Evolutionary conservation across 2,113 vertebrate species (phyloP).

Genomic region (Vimba vimba): DNA sequence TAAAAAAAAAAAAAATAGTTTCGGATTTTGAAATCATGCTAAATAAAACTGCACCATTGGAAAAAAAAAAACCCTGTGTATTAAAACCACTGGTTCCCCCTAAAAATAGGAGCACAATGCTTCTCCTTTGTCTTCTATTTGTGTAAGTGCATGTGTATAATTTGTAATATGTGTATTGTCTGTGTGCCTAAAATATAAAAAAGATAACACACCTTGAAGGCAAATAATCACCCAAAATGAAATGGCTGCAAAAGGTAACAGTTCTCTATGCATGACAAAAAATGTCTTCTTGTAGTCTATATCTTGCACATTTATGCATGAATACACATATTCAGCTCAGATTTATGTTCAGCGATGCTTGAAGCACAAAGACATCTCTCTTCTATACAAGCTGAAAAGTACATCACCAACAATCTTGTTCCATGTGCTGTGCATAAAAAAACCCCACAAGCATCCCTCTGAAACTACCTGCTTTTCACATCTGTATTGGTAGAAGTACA

Average conservation of each 20-base stretch:
- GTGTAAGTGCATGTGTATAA: neutral
- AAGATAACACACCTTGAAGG: neutral
- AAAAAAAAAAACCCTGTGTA: neutral
- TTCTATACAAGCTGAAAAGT: neutral
- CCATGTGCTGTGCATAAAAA: neutral
- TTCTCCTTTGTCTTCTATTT: neutral
- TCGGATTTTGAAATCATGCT: neutral
- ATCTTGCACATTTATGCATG: neutral
- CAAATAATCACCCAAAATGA: neutral
- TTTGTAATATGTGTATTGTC: too few species aligned
- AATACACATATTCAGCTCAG: neutral
- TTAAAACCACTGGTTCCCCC: neutral
- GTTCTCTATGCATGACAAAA: neutral
- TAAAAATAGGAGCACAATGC: neutral
- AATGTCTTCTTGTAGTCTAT: neutral
- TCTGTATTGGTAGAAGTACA: neutral
- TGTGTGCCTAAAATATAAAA: neutral
- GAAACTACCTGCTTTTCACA: neutral
- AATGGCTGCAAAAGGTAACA: neutral
- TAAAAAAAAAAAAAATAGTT: neutral
- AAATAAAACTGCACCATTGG: neutral
- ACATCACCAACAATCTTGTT: neutral
- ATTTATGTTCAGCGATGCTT: conserved; percentile 28
- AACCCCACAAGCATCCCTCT: neutral
- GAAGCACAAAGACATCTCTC: conserved; percentile 25